phyloP scores from a whole-genome alignment of 2,113 vertebrate species.

The Myiozetetes cayanensis region DNA sequence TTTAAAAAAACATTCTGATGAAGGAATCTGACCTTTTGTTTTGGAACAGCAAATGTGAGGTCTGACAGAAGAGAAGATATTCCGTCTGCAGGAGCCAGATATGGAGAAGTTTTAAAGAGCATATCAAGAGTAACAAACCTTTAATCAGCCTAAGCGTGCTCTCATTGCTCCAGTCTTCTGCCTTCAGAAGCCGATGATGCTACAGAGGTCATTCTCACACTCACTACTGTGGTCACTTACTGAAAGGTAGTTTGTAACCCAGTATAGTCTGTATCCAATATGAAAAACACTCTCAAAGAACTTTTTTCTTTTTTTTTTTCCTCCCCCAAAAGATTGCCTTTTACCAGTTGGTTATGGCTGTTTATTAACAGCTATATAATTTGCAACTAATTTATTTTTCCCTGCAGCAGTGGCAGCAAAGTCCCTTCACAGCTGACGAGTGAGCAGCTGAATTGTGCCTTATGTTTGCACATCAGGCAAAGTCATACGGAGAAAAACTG shows the following conservation, averaged over 20 bases:
- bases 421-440: conserved; percentile 8
- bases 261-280: not conserved
- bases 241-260: not conserved
- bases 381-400: conserved; percentile 47
- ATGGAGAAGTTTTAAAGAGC: not conserved
- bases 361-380: conserved; percentile 55
- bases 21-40: not conserved
- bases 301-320: not conserved
- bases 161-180: not conserved
- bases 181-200: not conserved
- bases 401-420: not conserved
- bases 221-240: not conserved
- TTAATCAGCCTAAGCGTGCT: not conserved
- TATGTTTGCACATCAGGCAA: conserved; percentile 52
- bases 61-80: not conserved
- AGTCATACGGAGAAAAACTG: conserved; percentile 10
- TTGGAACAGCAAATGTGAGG: not conserved
- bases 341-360: conserved; percentile 35
- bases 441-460: conserved; percentile 45
- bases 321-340: not conserved
- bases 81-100: not conserved
- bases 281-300: not conserved
- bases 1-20: not conserved
- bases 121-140: not conserved
- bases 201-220: not conserved